Evolutionary conservation across 2,797 vertebrate species (phyloP).

Genomic region (Syndactyla subalaris): DNA sequence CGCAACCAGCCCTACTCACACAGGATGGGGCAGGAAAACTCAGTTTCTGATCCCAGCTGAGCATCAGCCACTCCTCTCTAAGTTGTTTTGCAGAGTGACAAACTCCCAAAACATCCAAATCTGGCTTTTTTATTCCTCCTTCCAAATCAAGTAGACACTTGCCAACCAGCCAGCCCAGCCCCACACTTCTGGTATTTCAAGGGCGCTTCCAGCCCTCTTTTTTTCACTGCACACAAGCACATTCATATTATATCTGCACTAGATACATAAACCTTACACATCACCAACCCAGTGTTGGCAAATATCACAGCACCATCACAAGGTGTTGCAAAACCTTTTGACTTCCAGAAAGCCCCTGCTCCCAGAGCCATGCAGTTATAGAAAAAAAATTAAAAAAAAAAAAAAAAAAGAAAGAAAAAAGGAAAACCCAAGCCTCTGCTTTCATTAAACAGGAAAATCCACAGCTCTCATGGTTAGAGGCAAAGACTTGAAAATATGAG

Average conservation of each 20-base stretch:
- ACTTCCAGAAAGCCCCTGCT: background rate
- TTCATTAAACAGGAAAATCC: background rate
- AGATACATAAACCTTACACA: background rate
- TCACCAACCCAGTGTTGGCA: background rate
- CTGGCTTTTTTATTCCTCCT: background rate
- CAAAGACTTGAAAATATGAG: background rate
- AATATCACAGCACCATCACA: conserved; percentile 15
- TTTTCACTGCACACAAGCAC: background rate
- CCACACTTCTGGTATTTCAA: background rate
- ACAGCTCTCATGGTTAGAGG: background rate
- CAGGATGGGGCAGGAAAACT: background rate
- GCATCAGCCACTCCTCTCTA: background rate
- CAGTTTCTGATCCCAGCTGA: background rate
- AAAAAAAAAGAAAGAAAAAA: background rate
- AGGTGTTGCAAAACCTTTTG: background rate
- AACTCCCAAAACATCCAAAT: background rate
- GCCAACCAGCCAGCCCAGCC: background rate
- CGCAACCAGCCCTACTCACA: background rate
- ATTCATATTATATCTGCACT: background rate
- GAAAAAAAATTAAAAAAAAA: background rate
- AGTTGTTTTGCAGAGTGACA: background rate
- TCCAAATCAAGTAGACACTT: background rate
- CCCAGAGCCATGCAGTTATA: background rate
- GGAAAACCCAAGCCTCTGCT: background rate
- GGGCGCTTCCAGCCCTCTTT: background rate